Base-by-base conservation (phyloP, 2,888 invertebrate species). In the Fragum fragum region DNA sequence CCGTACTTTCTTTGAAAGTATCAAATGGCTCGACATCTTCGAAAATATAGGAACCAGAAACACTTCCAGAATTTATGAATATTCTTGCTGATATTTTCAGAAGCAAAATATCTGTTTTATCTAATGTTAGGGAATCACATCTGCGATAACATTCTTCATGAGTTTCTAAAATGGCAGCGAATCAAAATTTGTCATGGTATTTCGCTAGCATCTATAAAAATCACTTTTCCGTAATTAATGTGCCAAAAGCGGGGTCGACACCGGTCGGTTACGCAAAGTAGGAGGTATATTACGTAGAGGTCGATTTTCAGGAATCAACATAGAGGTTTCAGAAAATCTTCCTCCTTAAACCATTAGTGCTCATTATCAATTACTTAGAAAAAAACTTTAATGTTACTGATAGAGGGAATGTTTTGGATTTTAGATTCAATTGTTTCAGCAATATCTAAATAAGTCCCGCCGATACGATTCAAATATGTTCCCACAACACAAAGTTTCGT, bases 161-260 rank as follows among this genome's bases (percentile, higher is more conserved):
- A 21, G 16, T 42, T 42, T 66, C 42, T 26, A 57, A 42, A 23
- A 66, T 66, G 66, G 66, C 66, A 66, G 9, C 66, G 18, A 36
- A 21, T 26, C 66, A 66, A 66, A 66, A 36, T 66, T 42, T 66
- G 66, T 42, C n/a, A 66, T 66, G 66, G 66, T 66, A 42, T 66
- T 66, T 66, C 66, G 36, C 6, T 66, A 66, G 36, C 21, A 42
- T 42, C 42, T 32, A 66, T 66, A 66, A 66, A 66, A 66, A 66
- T 42, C 39, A 66, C 39, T 66, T 66, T 66, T 26, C 66, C 66
- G 66, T 66, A 66, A 66, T 66, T 66, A 66, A 66, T 66, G 66
- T 66, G 66, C 66, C 66, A 66, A 66, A 26, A 21, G 14, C 29
- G 1, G 42, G 66, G 42, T 66, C 42, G 66, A 39, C 39, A 66